phyloP scores from a whole-genome alignment of 23 tunicate genomes.

The Trididemnum miniatum region DNA sequence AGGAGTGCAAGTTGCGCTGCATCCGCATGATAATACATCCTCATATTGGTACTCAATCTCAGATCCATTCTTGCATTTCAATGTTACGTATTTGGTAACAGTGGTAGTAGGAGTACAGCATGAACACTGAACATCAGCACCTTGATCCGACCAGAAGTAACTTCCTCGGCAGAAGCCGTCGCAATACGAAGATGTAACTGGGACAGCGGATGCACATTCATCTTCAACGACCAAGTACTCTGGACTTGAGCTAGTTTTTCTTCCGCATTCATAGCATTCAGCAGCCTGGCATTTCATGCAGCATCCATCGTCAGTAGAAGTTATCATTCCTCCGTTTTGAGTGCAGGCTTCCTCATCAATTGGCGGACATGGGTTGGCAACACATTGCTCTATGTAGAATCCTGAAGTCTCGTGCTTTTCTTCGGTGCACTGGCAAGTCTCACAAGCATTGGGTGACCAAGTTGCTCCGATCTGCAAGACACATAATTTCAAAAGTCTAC shows the following conservation, averaged over 20 bases:
- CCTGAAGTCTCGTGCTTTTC: slow-evolving; percentile 49
- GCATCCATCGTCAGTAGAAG: slow-evolving; percentile 77
- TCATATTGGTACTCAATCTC: slow-evolving; percentile 51
- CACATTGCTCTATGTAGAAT: slow-evolving; percentile 54
- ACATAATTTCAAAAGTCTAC: too few relatives aligned
- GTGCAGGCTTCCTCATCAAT: slow-evolving; percentile 59
- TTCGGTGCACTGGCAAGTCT: slow-evolving; percentile 63
- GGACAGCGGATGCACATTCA: slow-evolving; percentile 64
- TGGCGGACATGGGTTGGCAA: slow-evolving; percentile 66
- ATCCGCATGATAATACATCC: slow-evolving; percentile 64
- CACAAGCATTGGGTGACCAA: slow-evolving; percentile 72
- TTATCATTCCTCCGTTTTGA: slow-evolving; percentile 64
- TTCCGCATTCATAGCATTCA: slow-evolving; percentile 72
- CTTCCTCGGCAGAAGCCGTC: slow-evolving; percentile 89
- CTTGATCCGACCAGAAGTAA: slow-evolving; percentile 60
- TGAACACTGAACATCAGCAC: slow-evolving; percentile 59
- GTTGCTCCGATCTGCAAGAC: slow-evolving; percentile 63
- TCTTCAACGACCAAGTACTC: slow-evolving; percentile 62
- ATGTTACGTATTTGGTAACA: slow-evolving; percentile 7
- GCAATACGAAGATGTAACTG: slow-evolving; percentile 64
- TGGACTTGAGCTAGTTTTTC: slow-evolving; percentile 48
- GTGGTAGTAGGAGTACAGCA: slow-evolving; percentile 82
- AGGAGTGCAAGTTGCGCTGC: slow-evolving; percentile 57
- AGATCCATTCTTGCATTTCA: slow-evolving; percentile 84
- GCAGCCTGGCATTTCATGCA: slow-evolving; percentile 68